phyloP scores from a whole-genome alignment of 1,140 invertebrate species.

The Drosophila repleta region DNA sequence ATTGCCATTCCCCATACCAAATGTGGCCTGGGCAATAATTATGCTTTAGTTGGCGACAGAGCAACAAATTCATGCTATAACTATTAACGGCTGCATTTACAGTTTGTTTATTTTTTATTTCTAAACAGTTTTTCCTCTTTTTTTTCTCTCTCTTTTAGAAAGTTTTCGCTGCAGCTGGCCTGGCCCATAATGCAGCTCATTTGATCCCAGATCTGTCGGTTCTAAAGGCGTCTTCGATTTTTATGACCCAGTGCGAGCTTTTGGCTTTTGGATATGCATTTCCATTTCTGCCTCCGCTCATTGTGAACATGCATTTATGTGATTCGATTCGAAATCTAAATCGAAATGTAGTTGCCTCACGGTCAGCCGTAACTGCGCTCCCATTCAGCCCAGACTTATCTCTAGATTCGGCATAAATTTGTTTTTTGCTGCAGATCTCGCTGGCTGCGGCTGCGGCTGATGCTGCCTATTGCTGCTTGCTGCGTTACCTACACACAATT shows the following conservation, averaged over 20 bases:
- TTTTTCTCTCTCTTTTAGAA: slow-evolving; percentile 58
- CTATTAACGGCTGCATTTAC: slow-evolving; percentile 71
- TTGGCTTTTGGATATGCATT: slow-evolving; percentile 23
- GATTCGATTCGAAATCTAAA: slow-evolving; percentile 56
- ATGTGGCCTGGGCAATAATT: slow-evolving; percentile 62
- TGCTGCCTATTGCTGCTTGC: slow-evolving; percentile 4
- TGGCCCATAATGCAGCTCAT: slow-evolving; percentile 1
- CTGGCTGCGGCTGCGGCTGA: not conserved
- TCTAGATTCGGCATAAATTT: slow-evolving; percentile 35
- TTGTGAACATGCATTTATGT: slow-evolving; percentile 38
- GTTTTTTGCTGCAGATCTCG: not conserved
- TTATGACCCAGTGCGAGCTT: slow-evolving; percentile 40
- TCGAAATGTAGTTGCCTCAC: slow-evolving; percentile 32
- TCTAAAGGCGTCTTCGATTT: slow-evolving; percentile 51
- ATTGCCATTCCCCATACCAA: slow-evolving; percentile 37
- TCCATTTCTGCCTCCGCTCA: slow-evolving; percentile 21
- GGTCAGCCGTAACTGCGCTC: slow-evolving; percentile 9
- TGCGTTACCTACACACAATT: slow-evolving; percentile 55
- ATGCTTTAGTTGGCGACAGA: slow-evolving; percentile 78
- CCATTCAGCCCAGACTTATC: slow-evolving; percentile 9
- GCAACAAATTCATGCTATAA: slow-evolving; percentile 42
- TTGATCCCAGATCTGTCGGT: slow-evolving; percentile 12
- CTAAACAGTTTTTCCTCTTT: slow-evolving; percentile 4
- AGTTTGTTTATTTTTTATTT: slow-evolving; percentile 46
- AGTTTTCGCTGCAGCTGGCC: slow-evolving; percentile 40